These are phyloP conservation scores for Elephantulus edwardii DNA, from an alignment of 2,113 vertebrate genomes.

Conservation along the genomic window DNA sequence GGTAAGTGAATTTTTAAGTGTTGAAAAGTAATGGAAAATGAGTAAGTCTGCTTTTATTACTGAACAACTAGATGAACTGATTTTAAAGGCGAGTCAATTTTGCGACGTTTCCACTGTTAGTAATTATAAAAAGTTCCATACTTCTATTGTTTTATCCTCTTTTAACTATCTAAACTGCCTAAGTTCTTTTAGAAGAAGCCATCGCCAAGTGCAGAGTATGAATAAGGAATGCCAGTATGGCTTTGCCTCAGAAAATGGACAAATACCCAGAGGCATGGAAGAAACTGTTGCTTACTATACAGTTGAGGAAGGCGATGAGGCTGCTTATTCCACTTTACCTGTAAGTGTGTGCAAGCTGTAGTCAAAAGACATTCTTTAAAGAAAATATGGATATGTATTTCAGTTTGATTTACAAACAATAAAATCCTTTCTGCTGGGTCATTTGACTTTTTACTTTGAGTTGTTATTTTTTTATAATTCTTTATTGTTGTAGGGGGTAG, in stretches of 20 bases:
- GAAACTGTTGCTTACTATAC: slow-evolving; percentile 87
- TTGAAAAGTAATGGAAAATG: slow-evolving; percentile 16
- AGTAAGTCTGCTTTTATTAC: neutral
- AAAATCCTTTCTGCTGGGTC: no score
- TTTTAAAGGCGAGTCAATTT: neutral
- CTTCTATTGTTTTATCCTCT: neutral
- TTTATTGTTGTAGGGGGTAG: no score
- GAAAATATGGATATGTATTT: no score
- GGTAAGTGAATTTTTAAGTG: slow-evolving; percentile 76
- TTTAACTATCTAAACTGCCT: neutral
- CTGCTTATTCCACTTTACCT: slow-evolving; percentile 82
- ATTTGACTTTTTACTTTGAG: no score
- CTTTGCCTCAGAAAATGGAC: slow-evolving; percentile 81
- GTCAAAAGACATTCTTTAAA: slow-evolving; percentile 3
- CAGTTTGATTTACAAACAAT: no score
- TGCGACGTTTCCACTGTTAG: slow-evolving; percentile 9
- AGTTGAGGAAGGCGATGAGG: slow-evolving; percentile 85
- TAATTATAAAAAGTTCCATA: slow-evolving; percentile 21
- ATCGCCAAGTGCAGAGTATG: slow-evolving; percentile 84
- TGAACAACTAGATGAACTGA: neutral
- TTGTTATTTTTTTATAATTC: no score
- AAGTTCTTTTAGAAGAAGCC: slow-evolving; percentile 84
- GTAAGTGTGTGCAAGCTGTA: slow-evolving; percentile 80
- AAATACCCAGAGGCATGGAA: slow-evolving; percentile 84
- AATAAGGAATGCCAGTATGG: slow-evolving; percentile 88